Evolutionary conservation across 2,888 invertebrate genomes (phyloP), one percentile per base, ranked within the genome.

Genomic region (Hypena proboscidalis): DNA sequence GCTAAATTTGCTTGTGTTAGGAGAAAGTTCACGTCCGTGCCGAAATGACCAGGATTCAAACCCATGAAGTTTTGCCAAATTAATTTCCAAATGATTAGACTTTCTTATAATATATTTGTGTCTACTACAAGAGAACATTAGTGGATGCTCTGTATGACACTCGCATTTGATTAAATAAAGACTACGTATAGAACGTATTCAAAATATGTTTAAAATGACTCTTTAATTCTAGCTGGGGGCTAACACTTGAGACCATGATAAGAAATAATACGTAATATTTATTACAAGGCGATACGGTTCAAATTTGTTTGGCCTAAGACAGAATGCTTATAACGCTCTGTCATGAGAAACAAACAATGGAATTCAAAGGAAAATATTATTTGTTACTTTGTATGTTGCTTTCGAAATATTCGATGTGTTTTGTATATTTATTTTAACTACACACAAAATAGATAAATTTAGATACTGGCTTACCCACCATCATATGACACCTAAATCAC

Each of bases 211-310:
- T 55, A 45, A 55, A 68, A 81, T 79, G 77, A 79, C 78, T 75
- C 66, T 78, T 73, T 77, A 83, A 83, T 80, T 84, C 75, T 78
- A 77, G 66, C 73, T 70, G 60, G 60, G 52, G 25, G 54, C 55
- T 56, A 68, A 67, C 85, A 85, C 85, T 85, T 86, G 85, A 62
- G 79, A 66, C 77, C 55, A 40, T 58, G 43, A 51, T 47, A 45
- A 45, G 38, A n/a, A 52, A 41, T 43, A 27, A 38, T 50, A 32
- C 45, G 46, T 42, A 67, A 56, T 52, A 45, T 38, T 34, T 20
- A 46, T 35, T 6, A 3, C 6, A 7, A 14, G 58, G 64, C 29
- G 52, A 52, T 61, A 41, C 49, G 52, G 55, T 45, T 64, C 10
- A 60, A 51, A 42, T 42, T 63, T 15, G 25, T 32, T 42, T 54